Base-by-base conservation (phyloP, 2,113 vertebrate species). In the Sterrhoptilus dennistouni region DNA sequence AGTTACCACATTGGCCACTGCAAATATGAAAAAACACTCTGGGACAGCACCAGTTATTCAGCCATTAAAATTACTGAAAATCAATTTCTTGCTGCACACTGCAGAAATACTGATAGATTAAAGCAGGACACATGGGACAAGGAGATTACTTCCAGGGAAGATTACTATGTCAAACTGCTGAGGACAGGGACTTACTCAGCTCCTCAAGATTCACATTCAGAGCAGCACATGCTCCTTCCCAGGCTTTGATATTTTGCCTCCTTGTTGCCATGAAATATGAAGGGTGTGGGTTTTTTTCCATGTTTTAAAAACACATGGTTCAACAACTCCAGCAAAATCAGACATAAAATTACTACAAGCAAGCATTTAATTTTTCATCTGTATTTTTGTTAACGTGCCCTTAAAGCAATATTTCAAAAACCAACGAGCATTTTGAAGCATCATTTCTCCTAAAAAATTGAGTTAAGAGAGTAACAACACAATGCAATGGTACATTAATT, bases 11-110 rank as follows among this genome's bases (percentile, higher is more conserved):
- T 64, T 83, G 97, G 94, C 94, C 92, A 95, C 20, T 95, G 96
- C 95, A 96, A 96, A 97, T 70, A 84, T 6, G 83, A 75, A 87
- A 79, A 87, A 87, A 80, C 88, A 94, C 90, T 90, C 81, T 89
- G 90, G 94, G 96, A 96, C 70, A 94, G 80, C 63, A 93, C 79
- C 97, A 91, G 91, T 92, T 93, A 97, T 89, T 94, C 89, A 93
- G 96, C 86, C 96, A 96, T 96, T 97, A 95, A 97, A 97, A 97
- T 97, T 89, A 97, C 80, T 90, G 87, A 96, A 97, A 97, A 97
- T 97, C 94, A 97, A 96, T 97, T 95, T 94, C 94, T 95, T 93
- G 87, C 83, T 88, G 87, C 94, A 91, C 92, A 65, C 89, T 94
- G 92, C 94, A 97, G 80, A 97, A 97, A 97, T 40, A 64, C 88